Percentiles rank a stretch among this genome's conserved stretches.
Evolutionary conservation across 2,888 invertebrate species (phyloP).

Genomic region (Fissipunctia ypsillon): DNA sequence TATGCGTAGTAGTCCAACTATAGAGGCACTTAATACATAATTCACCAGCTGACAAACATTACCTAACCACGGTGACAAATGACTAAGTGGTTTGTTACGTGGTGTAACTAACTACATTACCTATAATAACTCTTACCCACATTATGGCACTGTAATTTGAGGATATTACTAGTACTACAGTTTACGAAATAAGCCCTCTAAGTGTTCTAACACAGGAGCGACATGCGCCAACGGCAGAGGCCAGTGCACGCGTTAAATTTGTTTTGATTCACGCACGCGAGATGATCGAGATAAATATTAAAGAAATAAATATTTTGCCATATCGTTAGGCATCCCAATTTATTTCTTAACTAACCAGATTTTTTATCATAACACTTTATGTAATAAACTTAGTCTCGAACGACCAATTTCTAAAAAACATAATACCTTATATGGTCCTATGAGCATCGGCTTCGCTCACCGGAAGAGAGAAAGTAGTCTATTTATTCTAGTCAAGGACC

Average conservation of each 20-base stretch:
- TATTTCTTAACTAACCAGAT: not conserved
- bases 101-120: constrained; percentile 52
- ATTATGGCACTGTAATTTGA: constrained; percentile 39
- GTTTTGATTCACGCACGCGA: constrained; percentile 3
- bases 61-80: constrained; percentile 49
- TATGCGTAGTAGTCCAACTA: constrained; percentile 20
- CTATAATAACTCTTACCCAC: constrained; percentile 54
- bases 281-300: not conserved
- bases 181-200: constrained; percentile 32
- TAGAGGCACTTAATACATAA: constrained; percentile 22
- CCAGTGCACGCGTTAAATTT: too few species aligned
- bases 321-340: too few species aligned
- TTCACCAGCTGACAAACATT: constrained; percentile 43
- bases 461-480: constrained; percentile 21
- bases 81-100: constrained; percentile 52
- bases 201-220: too few species aligned
- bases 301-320: not conserved
- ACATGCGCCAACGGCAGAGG: too few species aligned
- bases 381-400: not conserved
- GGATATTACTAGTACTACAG: constrained; percentile 18
- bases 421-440: not conserved
- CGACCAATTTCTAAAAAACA: constrained; percentile 25
- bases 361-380: not conserved
- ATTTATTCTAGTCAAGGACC: constrained; percentile 5
- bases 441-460: not conserved